Percentiles rank a stretch among this genome's conserved stretches.
phyloP scores from a whole-genome alignment of 2,888 invertebrate genomes.

The Chalcis sispes region DNA sequence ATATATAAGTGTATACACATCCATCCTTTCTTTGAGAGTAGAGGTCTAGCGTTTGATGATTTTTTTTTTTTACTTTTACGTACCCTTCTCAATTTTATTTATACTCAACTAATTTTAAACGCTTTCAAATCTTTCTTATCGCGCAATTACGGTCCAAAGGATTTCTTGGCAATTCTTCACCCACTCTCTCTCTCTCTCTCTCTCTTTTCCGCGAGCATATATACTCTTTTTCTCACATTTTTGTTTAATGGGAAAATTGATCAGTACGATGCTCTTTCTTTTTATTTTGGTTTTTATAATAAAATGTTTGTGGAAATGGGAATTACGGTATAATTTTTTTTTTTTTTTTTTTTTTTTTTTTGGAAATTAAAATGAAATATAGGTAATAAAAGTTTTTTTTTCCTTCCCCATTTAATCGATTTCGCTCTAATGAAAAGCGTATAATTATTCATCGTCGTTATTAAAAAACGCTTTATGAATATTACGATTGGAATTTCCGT shows the following conservation, averaged over 20 bases:
- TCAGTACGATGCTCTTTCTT: not conserved
- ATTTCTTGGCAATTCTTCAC: too few relatives aligned
- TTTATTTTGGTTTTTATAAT: not conserved
- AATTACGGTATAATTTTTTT: conserved; percentile 41
- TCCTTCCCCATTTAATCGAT: conserved; percentile 17
- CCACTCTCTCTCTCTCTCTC: too few relatives aligned
- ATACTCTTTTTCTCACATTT: too few relatives aligned
- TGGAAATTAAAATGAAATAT: conserved; percentile 46
- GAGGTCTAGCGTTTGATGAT: not conserved
- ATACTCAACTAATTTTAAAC: conserved; percentile 45
- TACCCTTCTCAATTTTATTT: not conserved
- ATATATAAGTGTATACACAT: not conserved
- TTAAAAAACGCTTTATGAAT: conserved; percentile 38
- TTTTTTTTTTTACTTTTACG: conserved; percentile 1
- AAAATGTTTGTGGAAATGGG: conserved; percentile 5
- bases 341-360: too few relatives aligned
- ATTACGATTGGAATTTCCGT: conserved; percentile 39
- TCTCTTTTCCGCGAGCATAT: too few relatives aligned
- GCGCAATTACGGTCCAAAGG: conserved; percentile 6
- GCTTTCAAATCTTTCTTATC: conserved; percentile 38
- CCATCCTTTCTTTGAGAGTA: too few relatives aligned
- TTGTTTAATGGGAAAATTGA: not conserved
- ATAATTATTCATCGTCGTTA: conserved; percentile 41
- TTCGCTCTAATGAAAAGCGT: conserved; percentile 45
- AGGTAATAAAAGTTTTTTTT: conserved; percentile 43